phyloP scores from a whole-genome alignment of 1,140 invertebrate species.

The Heliconius himera region DNA sequence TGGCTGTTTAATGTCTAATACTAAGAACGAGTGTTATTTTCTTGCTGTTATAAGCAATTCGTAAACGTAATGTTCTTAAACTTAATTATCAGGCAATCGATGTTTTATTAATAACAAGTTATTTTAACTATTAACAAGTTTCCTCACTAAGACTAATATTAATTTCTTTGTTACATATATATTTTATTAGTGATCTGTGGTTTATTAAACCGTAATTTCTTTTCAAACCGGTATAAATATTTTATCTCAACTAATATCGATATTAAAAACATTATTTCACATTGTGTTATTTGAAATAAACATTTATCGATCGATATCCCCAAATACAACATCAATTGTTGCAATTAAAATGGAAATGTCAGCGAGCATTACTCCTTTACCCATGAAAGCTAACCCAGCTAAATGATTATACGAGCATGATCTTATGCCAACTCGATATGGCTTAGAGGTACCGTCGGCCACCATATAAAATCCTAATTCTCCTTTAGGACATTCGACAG shows the following conservation, averaged over 20 bases:
- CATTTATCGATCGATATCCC: constrained; percentile 90
- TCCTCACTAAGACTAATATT: not conserved
- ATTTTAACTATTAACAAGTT: not conserved
- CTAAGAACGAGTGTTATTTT: not conserved
- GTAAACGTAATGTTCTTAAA: not conserved
- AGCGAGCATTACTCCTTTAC: constrained; percentile 85
- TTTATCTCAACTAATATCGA: not conserved
- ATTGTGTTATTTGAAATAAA: not conserved
- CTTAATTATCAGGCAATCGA: too few relatives aligned
- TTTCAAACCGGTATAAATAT: not conserved
- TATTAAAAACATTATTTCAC: not conserved
- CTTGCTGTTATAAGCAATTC: not conserved
- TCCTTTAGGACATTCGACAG: constrained; percentile 91
- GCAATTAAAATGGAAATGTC: constrained; percentile 92
- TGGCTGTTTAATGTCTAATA: too few relatives aligned
- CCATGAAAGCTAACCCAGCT: constrained; percentile 84
- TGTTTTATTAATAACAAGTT: too few relatives aligned
- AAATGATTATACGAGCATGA: constrained; percentile 89
- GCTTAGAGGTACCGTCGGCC: constrained; percentile 90
- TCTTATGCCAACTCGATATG: constrained; percentile 91
- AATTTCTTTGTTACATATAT: not conserved
- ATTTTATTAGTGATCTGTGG: not conserved
- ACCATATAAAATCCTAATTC: constrained; percentile 95
- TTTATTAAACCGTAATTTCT: not conserved
- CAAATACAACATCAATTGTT: constrained; percentile 93